Base-by-base conservation (phyloP, 2,888 invertebrate species). In the Malthinus flaveolus region DNA sequence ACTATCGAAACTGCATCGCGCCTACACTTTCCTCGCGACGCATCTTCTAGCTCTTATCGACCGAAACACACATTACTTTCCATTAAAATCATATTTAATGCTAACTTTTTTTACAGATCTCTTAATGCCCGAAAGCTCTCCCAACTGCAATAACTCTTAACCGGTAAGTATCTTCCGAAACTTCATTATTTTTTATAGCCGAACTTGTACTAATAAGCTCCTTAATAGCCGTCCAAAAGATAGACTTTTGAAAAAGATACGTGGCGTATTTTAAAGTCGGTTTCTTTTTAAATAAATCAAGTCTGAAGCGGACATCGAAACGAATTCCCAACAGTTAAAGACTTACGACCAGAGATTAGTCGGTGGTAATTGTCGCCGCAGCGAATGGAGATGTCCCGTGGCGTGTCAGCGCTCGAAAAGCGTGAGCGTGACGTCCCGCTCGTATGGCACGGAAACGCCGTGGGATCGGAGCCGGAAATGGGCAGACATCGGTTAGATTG, bases 401-500 rank as follows among this genome's bases (percentile, higher is more conserved):
- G 68, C 63, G 68, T 56, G 65, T 57, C 62, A 57, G 59, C 56
- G 60, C 59, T 65, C 61, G 67, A 65, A 65, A 68, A 66, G 68
- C 68, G 69, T 65, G 66, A 73, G 72, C 72, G 72, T 71, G 72
- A 69, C 73, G 71, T 68, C 66, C 67, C 68, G 70, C 66, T 71
- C 71, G 70, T 71, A 73, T 72, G 71, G 69, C 70, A 68, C 71
- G 73, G 70, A 72, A 73, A 57, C 71, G 71, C 71, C 70, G 71
- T 70, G 66, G 73, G 73, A 72, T 70, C 68, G 66, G 63, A 68
- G 65, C 72, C 71, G 73, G 72, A 74, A 74, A 74, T 73, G 74
- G 74, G 73, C 74, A 74, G 74, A 75, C 73, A 73, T 74, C 73
- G 75, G 75, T 74, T 73, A 72, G 69, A 69, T 72, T 67, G 73